Evolutionary conservation across 2,888 invertebrate species (phyloP).

Genomic region (Bombylius discolor): DNA sequence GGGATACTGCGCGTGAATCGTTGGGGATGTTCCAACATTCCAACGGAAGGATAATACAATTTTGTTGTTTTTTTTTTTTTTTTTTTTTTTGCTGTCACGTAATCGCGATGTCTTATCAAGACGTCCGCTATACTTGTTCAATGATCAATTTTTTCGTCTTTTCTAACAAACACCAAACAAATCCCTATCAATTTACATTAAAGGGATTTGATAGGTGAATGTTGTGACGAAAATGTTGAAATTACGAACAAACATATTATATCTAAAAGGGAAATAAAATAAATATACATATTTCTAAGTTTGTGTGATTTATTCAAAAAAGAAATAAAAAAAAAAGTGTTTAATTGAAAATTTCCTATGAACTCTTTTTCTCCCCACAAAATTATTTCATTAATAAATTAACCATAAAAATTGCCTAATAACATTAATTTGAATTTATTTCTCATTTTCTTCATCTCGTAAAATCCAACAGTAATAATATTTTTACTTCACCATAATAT

Average conservation of each 20-base stretch:
- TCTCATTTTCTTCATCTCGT: no score
- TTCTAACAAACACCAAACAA: slow-evolving; percentile 2
- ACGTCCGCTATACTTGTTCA: neutral
- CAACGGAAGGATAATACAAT: slow-evolving; percentile 16
- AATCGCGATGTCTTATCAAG: neutral
- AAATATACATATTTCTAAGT: no score
- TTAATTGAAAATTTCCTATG: no score
- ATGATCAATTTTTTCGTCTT: slow-evolving; percentile 1
- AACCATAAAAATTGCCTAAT: no score
- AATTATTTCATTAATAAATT: no score
- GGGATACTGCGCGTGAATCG: slow-evolving; percentile 60
- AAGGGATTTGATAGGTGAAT: slow-evolving; percentile 6
- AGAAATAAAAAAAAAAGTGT: no score
- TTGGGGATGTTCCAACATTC: slow-evolving; percentile 39
- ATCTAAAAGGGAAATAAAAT: neutral
- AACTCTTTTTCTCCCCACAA: no score
- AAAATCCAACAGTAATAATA: no score
- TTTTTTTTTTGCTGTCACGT: neutral
- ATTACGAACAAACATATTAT: slow-evolving; percentile 1
- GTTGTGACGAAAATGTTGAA: slow-evolving; percentile 3
- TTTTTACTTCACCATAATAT: no score
- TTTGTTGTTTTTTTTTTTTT: neutral
- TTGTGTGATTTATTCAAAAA: no score
- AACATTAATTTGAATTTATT: no score
- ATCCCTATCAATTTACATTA: neutral